A percentile compares a stretch with the other conserved stretches of the same genome.
phyloP scores from a whole-genome alignment of 2,113 vertebrate species.

The Pterophyllum scalare region DNA sequence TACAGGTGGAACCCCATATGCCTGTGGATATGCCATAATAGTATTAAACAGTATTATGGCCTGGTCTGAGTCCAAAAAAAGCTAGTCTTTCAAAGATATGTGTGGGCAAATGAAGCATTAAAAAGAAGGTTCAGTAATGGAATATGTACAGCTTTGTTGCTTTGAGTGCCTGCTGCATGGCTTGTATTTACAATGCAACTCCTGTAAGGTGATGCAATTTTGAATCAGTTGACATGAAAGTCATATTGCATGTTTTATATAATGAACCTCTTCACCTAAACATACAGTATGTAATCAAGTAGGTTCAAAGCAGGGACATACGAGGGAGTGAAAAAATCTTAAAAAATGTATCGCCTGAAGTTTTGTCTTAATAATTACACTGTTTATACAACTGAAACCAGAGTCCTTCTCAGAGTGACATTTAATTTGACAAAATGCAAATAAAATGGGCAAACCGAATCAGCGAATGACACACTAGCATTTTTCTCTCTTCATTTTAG shows the following conservation, averaged over 20 bases:
- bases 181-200: not conserved
- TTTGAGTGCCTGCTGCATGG: not conserved
- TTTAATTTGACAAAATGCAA: conserved; percentile 67
- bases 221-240: not conserved
- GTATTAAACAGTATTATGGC: not conserved
- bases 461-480: conserved; percentile 48
- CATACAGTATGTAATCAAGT: not conserved
- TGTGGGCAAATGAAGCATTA: not conserved
- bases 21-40: not conserved
- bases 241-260: not conserved
- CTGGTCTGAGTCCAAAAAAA: not conserved
- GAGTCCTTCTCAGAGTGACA: conserved; percentile 45
- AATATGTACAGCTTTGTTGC: not conserved
- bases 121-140: not conserved
- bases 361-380: conserved; percentile 42
- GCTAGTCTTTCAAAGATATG: not conserved
- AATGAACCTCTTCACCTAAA: not conserved
- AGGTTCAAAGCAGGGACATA: not conserved
- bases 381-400: conserved; percentile 11
- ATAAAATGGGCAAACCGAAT: conserved; percentile 58
- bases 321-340: not conserved
- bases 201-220: not conserved
- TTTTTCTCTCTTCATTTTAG: conserved; percentile 28
- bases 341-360: conserved; percentile 20
- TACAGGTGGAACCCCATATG: not conserved